phyloP scores from a whole-genome alignment of 1,140 invertebrate species.

The Helicoverpa armigera region DNA sequence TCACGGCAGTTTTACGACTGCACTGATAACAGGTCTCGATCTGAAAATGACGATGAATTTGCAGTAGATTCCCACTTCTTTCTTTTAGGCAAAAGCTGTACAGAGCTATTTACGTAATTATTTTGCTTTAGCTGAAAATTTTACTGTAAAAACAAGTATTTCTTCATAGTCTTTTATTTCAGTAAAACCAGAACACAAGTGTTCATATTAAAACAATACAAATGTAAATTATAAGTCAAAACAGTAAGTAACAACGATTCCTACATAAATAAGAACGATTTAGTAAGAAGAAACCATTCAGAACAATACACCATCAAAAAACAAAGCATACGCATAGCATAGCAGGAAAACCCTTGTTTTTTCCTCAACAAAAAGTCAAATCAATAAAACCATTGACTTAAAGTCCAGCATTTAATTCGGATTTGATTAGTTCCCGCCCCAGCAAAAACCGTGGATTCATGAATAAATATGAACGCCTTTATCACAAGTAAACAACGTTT shows the following conservation, averaged over 20 bases:
- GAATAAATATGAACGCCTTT: slow-evolving; percentile 63
- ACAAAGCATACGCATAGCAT: not conserved
- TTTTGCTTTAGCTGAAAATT: too few relatives aligned
- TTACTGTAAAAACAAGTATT: too few relatives aligned
- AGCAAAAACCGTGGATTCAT: slow-evolving; percentile 51
- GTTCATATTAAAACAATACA: too few relatives aligned
- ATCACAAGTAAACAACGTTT: slow-evolving; percentile 59
- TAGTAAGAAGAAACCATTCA: not conserved
- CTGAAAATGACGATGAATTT: too few relatives aligned
- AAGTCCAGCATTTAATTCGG: slow-evolving; percentile 41
- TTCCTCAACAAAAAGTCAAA: slow-evolving; percentile 29
- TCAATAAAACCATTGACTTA: slow-evolving; percentile 34
- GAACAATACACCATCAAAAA: not conserved
- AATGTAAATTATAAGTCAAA: too few relatives aligned
- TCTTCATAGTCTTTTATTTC: too few relatives aligned
- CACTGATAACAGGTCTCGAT: not conserved
- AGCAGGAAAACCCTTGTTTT: slow-evolving; percentile 32
- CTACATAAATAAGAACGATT: not conserved
- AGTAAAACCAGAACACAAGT: too few relatives aligned
- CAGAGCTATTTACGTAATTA: too few relatives aligned
- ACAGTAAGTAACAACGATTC: not conserved
- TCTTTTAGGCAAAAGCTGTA: too few relatives aligned
- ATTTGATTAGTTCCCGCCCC: slow-evolving; percentile 52
- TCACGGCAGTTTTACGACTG: slow-evolving; percentile 23
- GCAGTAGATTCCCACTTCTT: too few relatives aligned